Conservation (phyloP, 2,888 invertebrate species). For the Agonum fuliginosum region DNA sequence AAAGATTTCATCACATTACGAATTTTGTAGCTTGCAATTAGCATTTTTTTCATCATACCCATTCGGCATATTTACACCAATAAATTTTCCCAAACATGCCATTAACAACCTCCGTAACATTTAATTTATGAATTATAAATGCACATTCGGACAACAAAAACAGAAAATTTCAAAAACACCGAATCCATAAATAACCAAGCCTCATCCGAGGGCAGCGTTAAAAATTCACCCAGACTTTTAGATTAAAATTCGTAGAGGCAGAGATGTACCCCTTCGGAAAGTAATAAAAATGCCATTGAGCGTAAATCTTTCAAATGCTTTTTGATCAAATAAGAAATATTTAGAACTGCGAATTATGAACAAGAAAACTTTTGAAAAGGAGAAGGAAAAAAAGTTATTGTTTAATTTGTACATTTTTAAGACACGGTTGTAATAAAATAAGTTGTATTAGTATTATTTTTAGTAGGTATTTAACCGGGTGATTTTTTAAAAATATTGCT, state of each 20-base stretch:
- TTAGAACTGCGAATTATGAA: too few relatives aligned
- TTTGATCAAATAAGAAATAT: too few relatives aligned
- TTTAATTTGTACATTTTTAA: too few relatives aligned
- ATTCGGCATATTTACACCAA: slow-evolving; percentile 33
- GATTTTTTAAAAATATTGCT: too few relatives aligned
- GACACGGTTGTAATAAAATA: too few relatives aligned
- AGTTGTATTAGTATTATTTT: too few relatives aligned
- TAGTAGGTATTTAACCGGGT: too few relatives aligned
- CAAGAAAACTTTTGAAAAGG: too few relatives aligned
- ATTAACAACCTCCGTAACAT: slow-evolving; percentile 45
- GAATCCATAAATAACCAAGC: slow-evolving; percentile 46
- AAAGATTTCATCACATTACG: neutral
- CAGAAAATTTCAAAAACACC: slow-evolving; percentile 50
- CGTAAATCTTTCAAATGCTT: too few relatives aligned
- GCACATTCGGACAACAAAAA: slow-evolving; percentile 41
- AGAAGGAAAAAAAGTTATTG: too few relatives aligned
- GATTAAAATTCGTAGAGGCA: slow-evolving; percentile 45
- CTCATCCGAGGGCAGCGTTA: slow-evolving; percentile 5
- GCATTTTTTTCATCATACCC: slow-evolving; percentile 30
- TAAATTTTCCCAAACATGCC: slow-evolving; percentile 37
- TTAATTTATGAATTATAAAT: slow-evolving; percentile 45
- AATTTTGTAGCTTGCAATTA: slow-evolving; percentile 9
- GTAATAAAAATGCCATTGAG: too few relatives aligned
- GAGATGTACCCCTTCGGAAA: slow-evolving; percentile 13
- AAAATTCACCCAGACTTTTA: slow-evolving; percentile 41